Base-by-base conservation (phyloP, 2,888 invertebrate species). In the Platycheirus rosarum region DNA sequence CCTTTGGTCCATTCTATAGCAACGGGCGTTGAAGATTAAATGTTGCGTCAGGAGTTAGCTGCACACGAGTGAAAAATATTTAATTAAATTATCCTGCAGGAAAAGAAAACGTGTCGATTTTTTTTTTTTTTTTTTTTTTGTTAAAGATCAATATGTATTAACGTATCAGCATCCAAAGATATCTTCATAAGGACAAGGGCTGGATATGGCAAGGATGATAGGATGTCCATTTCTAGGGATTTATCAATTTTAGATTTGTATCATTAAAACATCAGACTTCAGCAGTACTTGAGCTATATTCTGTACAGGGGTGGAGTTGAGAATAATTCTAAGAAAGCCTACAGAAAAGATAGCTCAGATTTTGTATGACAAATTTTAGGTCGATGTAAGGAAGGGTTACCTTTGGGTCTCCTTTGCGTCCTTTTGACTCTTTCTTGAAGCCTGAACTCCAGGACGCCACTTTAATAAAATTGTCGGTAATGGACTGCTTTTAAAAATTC, bases 41-140 rank as follows among this genome's bases (percentile, higher is more conserved):
- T 46, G 44, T 53, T 73, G 66, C 60, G 66, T 73, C 57, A 66
- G 73, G 40, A 57, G 14, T 40, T 20, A 60, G 40, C 16, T 68
- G 78, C 68, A 69, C 42, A 55, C 60, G 20, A 68, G 68, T 62
- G 40, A 63, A 60, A 57, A 65, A 35, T 60, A 42, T 66, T 75
- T 80, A 75, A 80, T 80, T 80, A 75, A 80, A 80, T 80, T 80
- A 75, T 70, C 70, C 65, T 66, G 14, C 23, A 5, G n/a, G n/a
- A n/a, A n/a, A n/a, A n/a, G n/a, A n/a, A 70, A 80, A 75, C 69
- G 65, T 80, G 75, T 44, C 29, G 42, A 60, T 48, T 70, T 70
- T 29, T 57, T 23, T 23, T 32, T 14, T 8, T 62, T 14, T 8
- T 62, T 44, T n/a, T 57, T 51, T 51, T 51, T 32, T 46, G 2